Evolutionary conservation across 2,888 invertebrate genomes (phyloP).

Genomic region (Lysandra bellargus): DNA sequence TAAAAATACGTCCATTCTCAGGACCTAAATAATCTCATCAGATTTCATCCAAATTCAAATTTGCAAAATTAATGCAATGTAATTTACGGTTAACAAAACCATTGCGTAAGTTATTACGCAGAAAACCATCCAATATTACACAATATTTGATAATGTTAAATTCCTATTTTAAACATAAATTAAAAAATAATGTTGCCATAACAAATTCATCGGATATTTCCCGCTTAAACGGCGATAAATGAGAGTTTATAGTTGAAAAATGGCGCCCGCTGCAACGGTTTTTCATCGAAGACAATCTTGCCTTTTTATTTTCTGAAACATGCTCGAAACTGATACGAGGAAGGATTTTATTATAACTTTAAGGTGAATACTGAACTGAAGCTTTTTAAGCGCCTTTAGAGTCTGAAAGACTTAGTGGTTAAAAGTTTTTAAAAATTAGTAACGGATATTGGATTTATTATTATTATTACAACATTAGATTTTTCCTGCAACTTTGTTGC

Average conservation of each 20-base stretch:
- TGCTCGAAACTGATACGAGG: slow-evolving; percentile 13
- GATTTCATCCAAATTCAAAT: too few species aligned
- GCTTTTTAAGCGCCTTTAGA: not conserved
- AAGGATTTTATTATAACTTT: not conserved
- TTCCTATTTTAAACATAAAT: not conserved
- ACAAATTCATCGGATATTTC: slow-evolving; percentile 19
- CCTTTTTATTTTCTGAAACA: not conserved
- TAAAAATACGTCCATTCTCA: too few species aligned
- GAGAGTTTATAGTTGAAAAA: slow-evolving; percentile 23
- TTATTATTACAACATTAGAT: too few species aligned
- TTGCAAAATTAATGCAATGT: too few species aligned
- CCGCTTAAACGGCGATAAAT: slow-evolving; percentile 21
- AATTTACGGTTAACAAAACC: too few species aligned
- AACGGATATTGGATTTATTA: not conserved
- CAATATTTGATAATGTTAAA: too few species aligned
- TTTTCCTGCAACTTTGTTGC: too few species aligned
- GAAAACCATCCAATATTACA: too few species aligned
- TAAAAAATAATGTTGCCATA: slow-evolving; percentile 1
- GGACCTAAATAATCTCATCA: too few species aligned
- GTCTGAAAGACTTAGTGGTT: not conserved
- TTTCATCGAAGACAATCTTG: slow-evolving; percentile 22
- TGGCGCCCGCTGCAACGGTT: slow-evolving; percentile 8
- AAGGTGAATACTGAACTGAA: not conserved
- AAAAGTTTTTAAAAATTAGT: not conserved
- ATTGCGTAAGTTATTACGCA: too few species aligned